These are phyloP conservation scores for Stenopsyche tienmushanensis DNA, from an alignment of 1,140 invertebrate genomes.

Conservation along the genomic window DNA sequence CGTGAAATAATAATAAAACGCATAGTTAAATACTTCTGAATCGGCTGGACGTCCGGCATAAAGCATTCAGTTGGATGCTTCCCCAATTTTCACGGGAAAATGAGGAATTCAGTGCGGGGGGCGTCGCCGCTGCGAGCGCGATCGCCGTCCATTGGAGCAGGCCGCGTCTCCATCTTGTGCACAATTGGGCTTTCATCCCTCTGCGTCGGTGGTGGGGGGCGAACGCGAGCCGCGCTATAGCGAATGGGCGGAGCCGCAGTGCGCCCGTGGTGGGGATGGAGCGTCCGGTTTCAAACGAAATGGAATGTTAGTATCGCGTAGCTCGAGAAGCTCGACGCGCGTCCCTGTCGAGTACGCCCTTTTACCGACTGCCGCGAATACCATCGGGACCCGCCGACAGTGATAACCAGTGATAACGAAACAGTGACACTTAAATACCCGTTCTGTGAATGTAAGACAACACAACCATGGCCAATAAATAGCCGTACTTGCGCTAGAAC, in stretches of 20 bases:
- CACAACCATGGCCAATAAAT: too few species aligned
- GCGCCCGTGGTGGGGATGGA: slow-evolving; percentile 7
- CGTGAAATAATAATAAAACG: neutral
- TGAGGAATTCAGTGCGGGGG: slow-evolving; percentile 11
- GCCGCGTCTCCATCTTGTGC: too few species aligned
- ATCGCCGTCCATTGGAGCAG: slow-evolving; percentile 41
- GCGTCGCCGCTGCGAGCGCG: slow-evolving; percentile 11
- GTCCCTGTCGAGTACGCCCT: neutral
- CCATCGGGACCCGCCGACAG: too few species aligned
- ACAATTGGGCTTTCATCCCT: too few species aligned
- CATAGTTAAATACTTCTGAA: slow-evolving; percentile 15
- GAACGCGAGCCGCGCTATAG: neutral
- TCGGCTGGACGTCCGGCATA: neutral
- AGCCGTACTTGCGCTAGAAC: too few species aligned
- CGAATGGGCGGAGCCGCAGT: slow-evolving; percentile 15
- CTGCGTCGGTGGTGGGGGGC: neutral
- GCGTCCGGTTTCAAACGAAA: slow-evolving; percentile 27
- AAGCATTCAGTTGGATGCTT: slow-evolving; percentile 1
- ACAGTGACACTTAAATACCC: neutral
- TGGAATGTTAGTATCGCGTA: neutral
- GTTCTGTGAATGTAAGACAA: too few species aligned
- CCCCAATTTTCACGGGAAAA: slow-evolving; percentile 21
- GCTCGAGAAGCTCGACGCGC: neutral
- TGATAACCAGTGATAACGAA: neutral
- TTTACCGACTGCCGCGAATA: too few species aligned